These are phyloP conservation scores for Alcedo atthis DNA, from an alignment of 2,797 vertebrate genomes.

Conservation along the genomic window DNA sequence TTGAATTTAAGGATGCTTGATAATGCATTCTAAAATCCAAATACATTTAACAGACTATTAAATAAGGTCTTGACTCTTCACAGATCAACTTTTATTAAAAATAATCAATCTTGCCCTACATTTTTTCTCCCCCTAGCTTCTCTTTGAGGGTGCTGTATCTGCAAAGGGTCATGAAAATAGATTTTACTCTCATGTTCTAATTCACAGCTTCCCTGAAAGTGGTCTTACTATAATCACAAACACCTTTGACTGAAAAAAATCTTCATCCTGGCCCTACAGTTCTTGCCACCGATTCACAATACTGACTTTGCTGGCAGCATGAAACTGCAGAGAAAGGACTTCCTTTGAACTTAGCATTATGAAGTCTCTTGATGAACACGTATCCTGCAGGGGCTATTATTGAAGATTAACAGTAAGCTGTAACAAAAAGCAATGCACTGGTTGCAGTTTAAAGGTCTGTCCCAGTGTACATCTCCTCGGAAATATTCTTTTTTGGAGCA, in stretches of 20 bases:
- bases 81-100: background rate
- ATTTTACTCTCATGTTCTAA: background rate
- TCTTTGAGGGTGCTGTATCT: background rate
- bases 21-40: background rate
- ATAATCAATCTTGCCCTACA: background rate
- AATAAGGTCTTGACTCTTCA: background rate
- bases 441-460: constrained; percentile 23
- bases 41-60: background rate
- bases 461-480: constrained; percentile 4
- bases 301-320: background rate
- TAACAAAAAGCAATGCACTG: background rate
- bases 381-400: background rate
- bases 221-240: background rate
- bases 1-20: background rate
- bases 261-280: background rate
- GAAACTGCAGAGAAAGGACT: background rate
- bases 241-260: background rate
- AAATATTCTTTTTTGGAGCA: background rate
- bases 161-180: background rate
- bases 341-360: background rate
- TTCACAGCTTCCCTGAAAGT: background rate
- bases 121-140: background rate
- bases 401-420: background rate
- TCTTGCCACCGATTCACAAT: background rate
- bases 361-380: background rate